Percentiles rank a stretch among this genome's conserved stretches.
Evolutionary conservation across 2,113 vertebrate genomes (phyloP).

Genomic region (Nannospalax galili): DNA sequence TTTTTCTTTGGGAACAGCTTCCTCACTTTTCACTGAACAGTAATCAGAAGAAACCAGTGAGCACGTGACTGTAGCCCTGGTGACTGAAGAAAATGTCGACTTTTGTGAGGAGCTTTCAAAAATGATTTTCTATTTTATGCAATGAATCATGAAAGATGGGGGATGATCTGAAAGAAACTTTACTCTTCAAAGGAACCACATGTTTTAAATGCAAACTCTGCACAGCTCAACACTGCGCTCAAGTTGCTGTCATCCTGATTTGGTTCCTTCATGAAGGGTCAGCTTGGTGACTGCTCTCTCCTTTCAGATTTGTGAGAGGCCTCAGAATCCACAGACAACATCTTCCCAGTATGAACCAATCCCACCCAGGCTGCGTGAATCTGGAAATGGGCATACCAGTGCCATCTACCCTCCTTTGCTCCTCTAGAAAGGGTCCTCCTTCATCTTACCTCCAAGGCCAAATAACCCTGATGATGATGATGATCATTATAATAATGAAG

Average conservation of each 20-base stretch:
- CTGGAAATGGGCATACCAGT: accelerated
- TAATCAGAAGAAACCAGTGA: not conserved
- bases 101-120: not conserved
- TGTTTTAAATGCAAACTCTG: not conserved
- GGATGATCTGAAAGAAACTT: not conserved
- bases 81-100: not conserved
- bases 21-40: not conserved
- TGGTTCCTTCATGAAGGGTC: not conserved
- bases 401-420: not conserved
- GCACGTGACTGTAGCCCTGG: not conserved
- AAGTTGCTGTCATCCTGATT: not conserved
- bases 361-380: not conserved
- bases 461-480: not conserved
- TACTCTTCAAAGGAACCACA: not conserved
- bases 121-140: not conserved
- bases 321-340: not conserved
- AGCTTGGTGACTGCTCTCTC: not conserved
- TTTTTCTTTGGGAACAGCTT: not conserved
- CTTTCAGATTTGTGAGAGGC: not conserved
- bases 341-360: not conserved
- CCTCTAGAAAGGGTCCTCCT: not conserved
- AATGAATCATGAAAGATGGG: not conserved
- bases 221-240: not conserved
- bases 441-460: not conserved
- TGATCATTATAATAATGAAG: accelerated